Base-by-base conservation (phyloP, 2,888 invertebrate species). In the Allacma fusca region DNA sequence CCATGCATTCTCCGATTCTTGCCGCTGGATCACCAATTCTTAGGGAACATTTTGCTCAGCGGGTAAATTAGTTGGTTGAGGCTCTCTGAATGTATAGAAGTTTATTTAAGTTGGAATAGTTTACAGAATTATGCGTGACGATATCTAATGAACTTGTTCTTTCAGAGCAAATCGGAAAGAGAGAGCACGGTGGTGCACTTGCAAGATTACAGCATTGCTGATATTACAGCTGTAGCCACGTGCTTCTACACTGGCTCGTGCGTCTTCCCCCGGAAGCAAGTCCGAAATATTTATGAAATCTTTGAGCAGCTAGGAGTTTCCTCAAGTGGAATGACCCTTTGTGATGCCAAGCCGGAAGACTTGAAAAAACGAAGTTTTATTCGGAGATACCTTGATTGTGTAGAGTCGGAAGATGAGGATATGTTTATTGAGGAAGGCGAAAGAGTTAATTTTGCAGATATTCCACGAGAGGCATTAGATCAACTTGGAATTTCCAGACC, bases 211-310 rank as follows among this genome's bases (percentile, higher is more conserved):
- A 2, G 43, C 40, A 75, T 75, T 19, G 44, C 28, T 7, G 75
- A 75, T 67, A 65, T 75, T 4, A 26, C 28, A 1, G 29, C 4
- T 19, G 75, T 65, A 12, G 19, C 67, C 13, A 21, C 9, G 24
- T 67, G 64, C 12, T 50, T 75, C 29, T 75, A 75, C 28, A 67
- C 75, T 0, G 75, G 75, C 19, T n/a, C 23, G 29, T 65, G 67
- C 26, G 13, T 40, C 40, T 65, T 75, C 4, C 65, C 67, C 0
- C 21, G 57, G 13, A 50, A 50, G 9, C 29, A 67, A 24, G 19
- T n/a, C 1, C 19, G 19, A 23, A 23, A 21, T 21, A n/a, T 75
- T 13, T 57, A n/a, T 19, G 75, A 75, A 67, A 75, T 75, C 13
- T 64, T 75, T 44, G 75, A 65, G 16, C 44, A 34, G 5, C 29